Base-by-base conservation (phyloP, 2,113 vertebrate genomes). In the Upupa epops region DNA sequence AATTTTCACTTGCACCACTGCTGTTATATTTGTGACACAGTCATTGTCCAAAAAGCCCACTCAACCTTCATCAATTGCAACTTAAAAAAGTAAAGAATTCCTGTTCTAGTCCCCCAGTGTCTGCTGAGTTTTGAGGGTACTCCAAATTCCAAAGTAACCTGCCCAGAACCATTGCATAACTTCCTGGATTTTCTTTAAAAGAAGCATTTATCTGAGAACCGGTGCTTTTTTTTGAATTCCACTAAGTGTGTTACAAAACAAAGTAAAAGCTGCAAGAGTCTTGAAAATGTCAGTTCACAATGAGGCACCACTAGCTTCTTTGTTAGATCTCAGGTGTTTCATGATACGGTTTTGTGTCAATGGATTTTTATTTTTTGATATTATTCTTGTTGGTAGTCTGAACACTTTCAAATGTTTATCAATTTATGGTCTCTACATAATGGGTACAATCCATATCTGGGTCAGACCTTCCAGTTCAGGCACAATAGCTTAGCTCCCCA, bases 391-490 rank as follows among this genome's bases (percentile, higher is more conserved):
- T 74, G 56, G 56, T 86, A 83, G 59, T 51, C 90, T 52, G 86
- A 93, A 83, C 74, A 54, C 77, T 90, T 94, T 93, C 83, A 95
- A 89, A 89, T 92, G 52, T 90, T 93, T 92, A 83, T 92, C 86
- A 90, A 1, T 88, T 92, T 92, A 92, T 92, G 77, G 46, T 79
- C 63, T 89, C 66, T 94, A 79, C 63, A 90, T 90, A 94, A 96
- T 58, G 63, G 63, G 66, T 84, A 73, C 88, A 89, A 92, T 96
- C 81, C 59, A 90, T 93, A 84, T 83, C 86, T 96, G 82, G 76
- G 86, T 95, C 91, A 96, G 90, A 93, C 77, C 94, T 93, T 79
- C 92, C 66, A 82, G 77, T 93, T 92, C 91, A 92, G 49, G 46
- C 65, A 94, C 83, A 94, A 94, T 94, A 93, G 78, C 75, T 76